Percentiles rank a stretch among this genome's conserved stretches.
Conservation (phyloP, 1,140 invertebrate genomes). For the Bradysia coprophila region DNA sequence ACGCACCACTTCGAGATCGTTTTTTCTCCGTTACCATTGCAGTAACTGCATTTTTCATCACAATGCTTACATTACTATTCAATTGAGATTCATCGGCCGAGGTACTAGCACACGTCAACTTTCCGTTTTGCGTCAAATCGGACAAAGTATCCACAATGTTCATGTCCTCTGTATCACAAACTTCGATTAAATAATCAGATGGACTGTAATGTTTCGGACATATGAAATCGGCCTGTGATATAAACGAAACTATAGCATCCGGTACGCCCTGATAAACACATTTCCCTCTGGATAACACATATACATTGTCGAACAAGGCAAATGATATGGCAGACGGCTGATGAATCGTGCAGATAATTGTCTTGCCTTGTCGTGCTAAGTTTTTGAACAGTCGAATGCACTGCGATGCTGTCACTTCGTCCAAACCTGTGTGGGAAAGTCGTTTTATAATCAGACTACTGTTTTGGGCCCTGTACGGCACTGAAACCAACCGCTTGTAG, state of each 20-base stretch:
- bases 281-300: slow-evolving; percentile 39
- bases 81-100: slow-evolving; percentile 1
- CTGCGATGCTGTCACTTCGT: slow-evolving; percentile 70
- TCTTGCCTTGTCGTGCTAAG: slow-evolving; percentile 45
- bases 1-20: slow-evolving; percentile 6
- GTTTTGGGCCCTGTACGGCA: too few species aligned
- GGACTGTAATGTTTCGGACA: slow-evolving; percentile 71
- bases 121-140: slow-evolving; percentile 28
- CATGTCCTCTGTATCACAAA: slow-evolving; percentile 20
- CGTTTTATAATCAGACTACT: too few species aligned
- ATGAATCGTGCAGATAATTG: slow-evolving; percentile 67
- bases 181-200: slow-evolving; percentile 47
- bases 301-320: slow-evolving; percentile 68
- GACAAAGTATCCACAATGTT: slow-evolving; percentile 17
- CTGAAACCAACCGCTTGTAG: slow-evolving; percentile 71
- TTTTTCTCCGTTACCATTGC: slow-evolving; percentile 24
- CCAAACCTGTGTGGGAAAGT: too few species aligned
- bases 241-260: slow-evolving; percentile 46
- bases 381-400: slow-evolving; percentile 50
- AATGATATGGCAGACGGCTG: slow-evolving; percentile 65
- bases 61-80: slow-evolving; percentile 15
- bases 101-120: slow-evolving; percentile 15
- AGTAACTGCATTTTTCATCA: slow-evolving; percentile 19
- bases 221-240: slow-evolving; percentile 36
- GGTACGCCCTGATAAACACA: slow-evolving; percentile 62